Conservation (phyloP, 2,797 vertebrate species). For the Molossus alvarezi region DNA sequence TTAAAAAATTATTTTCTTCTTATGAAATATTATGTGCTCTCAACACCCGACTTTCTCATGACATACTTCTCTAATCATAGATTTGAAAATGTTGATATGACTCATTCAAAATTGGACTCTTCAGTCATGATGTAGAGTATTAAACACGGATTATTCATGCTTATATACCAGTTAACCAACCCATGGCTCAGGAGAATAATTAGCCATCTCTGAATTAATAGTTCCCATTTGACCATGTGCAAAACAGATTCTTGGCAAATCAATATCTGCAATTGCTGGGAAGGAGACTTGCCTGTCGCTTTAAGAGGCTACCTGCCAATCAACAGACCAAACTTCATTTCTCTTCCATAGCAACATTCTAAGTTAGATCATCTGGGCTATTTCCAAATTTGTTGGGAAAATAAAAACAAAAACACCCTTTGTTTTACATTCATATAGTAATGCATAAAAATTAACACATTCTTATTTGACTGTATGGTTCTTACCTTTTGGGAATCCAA, state of each 20-base stretch:
- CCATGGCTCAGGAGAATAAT: background rate
- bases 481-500: conserved; percentile 7
- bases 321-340: conserved; percentile 21
- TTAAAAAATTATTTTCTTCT: conserved; percentile 47
- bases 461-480: background rate
- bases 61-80: conserved; percentile 39
- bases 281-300: background rate
- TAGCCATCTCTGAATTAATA: conserved; percentile 12
- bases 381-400: conserved; percentile 33
- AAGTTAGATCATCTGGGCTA: conserved; percentile 1
- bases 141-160: background rate
- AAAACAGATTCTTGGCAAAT: conserved; percentile 7
- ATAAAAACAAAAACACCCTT: background rate
- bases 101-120: conserved; percentile 6
- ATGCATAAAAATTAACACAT: background rate
- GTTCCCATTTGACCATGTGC: background rate
- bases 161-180: background rate
- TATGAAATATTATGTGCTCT: background rate
- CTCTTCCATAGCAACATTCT: background rate
- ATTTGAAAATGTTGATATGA: conserved; percentile 40
- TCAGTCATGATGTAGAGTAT: background rate
- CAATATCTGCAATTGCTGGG: background rate
- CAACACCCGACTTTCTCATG: background rate
- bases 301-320: background rate
- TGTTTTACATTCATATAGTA: conserved; percentile 23